A percentile compares a stretch with the other conserved stretches of the same genome.
phyloP scores from a whole-genome alignment of 2,113 vertebrate species.

The Larimichthys polyactis region DNA sequence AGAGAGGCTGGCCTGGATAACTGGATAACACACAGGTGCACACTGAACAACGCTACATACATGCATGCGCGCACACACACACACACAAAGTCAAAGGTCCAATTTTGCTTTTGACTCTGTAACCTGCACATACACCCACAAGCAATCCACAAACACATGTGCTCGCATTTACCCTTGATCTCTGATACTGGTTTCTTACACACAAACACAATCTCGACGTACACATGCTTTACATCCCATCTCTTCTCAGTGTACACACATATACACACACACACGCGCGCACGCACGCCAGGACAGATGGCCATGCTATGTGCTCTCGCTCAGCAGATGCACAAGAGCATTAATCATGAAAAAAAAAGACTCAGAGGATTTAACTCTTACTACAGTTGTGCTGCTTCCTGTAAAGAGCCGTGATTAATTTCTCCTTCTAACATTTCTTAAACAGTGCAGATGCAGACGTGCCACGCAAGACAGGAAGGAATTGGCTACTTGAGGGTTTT shows the following conservation, averaged over 20 bases:
- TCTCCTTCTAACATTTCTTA: neutral
- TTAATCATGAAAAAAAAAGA: slow-evolving; percentile 79
- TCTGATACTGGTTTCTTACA: slow-evolving; percentile 11
- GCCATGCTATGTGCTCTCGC: slow-evolving; percentile 67
- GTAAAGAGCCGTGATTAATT: slow-evolving; percentile 25
- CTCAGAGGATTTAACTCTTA: slow-evolving; percentile 73
- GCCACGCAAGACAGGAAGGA: neutral
- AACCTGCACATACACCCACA: slow-evolving; percentile 17
- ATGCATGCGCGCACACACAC: neutral
- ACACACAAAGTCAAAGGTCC: slow-evolving; percentile 17
- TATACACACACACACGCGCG: slow-evolving; percentile 14
- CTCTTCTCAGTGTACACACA: slow-evolving; percentile 23
- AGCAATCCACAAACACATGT: neutral
- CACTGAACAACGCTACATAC: neutral
- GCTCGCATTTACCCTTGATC: neutral
- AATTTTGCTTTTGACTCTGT: slow-evolving; percentile 21
- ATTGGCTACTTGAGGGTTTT: neutral
- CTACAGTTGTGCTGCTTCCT: slow-evolving; percentile 38
- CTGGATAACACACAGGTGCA: slow-evolving; percentile 18
- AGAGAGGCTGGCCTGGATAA: slow-evolving; percentile 29
- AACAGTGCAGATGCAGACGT: neutral
- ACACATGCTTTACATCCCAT: slow-evolving; percentile 8
- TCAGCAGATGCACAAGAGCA: slow-evolving; percentile 80
- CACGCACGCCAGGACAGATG: slow-evolving; percentile 71
- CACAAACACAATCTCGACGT: slow-evolving; percentile 21